phyloP scores from a whole-genome alignment of 2,888 invertebrate species.

The Alviniconcha strummeri region DNA sequence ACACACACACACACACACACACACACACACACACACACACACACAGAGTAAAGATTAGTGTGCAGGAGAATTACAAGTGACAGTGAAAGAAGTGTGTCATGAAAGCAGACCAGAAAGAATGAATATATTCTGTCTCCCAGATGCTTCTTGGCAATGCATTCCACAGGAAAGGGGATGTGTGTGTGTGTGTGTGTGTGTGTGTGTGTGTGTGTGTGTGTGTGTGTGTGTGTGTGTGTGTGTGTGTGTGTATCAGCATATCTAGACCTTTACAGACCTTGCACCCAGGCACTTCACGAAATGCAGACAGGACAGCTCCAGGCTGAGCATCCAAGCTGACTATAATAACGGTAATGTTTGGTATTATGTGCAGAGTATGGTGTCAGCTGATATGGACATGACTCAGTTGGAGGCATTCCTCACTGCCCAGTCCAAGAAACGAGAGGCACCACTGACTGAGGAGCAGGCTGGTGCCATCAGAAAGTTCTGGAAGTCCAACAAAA shows the following conservation, averaged over 20 bases:
- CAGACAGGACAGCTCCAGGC: neutral
- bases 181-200: neutral
- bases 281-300: neutral
- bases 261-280: neutral
- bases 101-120: neutral
- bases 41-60: neutral
- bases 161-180: neutral
- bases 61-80: neutral
- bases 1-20: conserved; percentile 4
- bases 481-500: conserved; percentile 70
- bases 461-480: conserved; percentile 65
- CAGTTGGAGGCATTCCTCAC: conserved; percentile 70
- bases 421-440: conserved; percentile 67
- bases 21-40: conserved; percentile 16
- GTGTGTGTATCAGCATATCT: neutral
- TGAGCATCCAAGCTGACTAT: neutral
- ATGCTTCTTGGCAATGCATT: neutral
- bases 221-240: neutral
- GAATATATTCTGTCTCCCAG: neutral
- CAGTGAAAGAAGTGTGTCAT: neutral
- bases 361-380: conserved; percentile 66
- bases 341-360: neutral
- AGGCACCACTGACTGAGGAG: conserved; percentile 67
- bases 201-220: neutral
- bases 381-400: conserved; percentile 70